A percentile compares a stretch with the other conserved stretches of the same genome.
Evolutionary conservation across 2,113 vertebrate genomes (phyloP).

Genomic region (Aldabrachelys gigantea): DNA sequence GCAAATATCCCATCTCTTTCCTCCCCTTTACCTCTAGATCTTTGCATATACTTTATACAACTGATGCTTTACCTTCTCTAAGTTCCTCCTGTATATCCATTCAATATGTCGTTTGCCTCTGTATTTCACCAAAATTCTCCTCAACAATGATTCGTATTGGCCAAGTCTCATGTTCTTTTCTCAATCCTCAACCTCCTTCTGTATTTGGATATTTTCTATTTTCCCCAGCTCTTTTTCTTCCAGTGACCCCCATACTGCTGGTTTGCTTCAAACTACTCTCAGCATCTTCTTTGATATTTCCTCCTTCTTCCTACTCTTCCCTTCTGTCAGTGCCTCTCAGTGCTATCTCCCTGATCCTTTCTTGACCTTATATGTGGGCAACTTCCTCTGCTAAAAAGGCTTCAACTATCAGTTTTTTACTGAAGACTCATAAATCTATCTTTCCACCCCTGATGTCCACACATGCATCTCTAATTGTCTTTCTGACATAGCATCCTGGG

Average conservation of each 20-base stretch:
- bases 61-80: not conserved
- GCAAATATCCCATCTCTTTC: not conserved
- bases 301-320: not conserved
- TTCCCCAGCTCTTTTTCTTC: not conserved
- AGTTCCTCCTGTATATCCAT: not conserved
- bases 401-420: not conserved
- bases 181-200: not conserved
- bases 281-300: not conserved
- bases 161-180: not conserved
- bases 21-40: not conserved
- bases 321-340: not conserved
- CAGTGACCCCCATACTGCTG: not conserved
- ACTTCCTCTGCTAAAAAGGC: not conserved
- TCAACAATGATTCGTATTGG: not conserved
- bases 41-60: not conserved
- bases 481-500: not conserved
- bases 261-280: not conserved
- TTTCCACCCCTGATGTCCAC: not conserved
- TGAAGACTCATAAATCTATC: not conserved
- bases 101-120: not conserved
- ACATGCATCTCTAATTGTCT: not conserved
- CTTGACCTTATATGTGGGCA: not conserved
- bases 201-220: not conserved
- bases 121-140: not conserved
- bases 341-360: not conserved